Evolutionary conservation across 2,113 vertebrate genomes (phyloP).

Genomic region (Eptatretus burgeri): DNA sequence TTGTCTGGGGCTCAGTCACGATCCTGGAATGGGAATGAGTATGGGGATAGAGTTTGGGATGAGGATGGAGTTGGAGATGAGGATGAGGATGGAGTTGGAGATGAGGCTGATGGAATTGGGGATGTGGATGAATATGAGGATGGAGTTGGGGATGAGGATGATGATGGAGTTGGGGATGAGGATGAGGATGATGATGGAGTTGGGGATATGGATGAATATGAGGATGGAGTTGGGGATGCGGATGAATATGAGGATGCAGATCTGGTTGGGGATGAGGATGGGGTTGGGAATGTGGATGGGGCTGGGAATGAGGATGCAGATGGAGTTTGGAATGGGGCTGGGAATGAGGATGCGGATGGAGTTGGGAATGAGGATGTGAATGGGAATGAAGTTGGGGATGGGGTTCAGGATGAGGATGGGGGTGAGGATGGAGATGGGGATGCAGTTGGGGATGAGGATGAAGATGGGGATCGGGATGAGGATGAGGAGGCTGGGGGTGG

Average conservation of each 20-base stretch:
- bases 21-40: too few species aligned
- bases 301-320: neutral
- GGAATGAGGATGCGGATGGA: neutral
- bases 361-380: neutral
- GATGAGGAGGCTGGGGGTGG: neutral
- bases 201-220: neutral
- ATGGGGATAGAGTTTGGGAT: neutral
- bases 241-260: neutral
- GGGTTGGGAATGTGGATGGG: neutral
- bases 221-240: neutral
- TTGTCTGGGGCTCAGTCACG: too few species aligned
- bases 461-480: neutral
- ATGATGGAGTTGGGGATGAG: neutral
- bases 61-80: neutral
- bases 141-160: neutral
- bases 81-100: neutral
- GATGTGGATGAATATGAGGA: neutral
- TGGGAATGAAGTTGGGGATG: neutral
- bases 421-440: neutral
- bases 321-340: neutral
- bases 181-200: neutral
- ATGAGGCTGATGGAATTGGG: neutral
- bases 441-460: neutral
- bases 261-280: neutral
- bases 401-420: neutral